These are phyloP conservation scores for Palythoa heliodiscus DNA, from an alignment of 92 coral and sea anemone species.

Conservation along the genomic window DNA sequence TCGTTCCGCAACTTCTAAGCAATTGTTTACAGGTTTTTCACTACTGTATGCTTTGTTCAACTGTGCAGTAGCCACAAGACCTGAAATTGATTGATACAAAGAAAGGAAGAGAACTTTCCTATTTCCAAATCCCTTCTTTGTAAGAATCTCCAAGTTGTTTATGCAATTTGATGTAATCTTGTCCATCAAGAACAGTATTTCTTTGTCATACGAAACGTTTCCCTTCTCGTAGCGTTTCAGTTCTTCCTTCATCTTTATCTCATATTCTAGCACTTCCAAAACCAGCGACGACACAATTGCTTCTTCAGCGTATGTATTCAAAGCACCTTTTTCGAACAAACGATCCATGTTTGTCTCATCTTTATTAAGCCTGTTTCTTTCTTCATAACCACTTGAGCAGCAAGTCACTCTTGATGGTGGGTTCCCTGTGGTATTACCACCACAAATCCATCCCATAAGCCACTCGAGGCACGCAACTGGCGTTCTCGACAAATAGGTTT, in stretches of 20 bases:
- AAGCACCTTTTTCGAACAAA: slow-evolving; percentile 30
- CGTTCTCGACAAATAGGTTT: slow-evolving; percentile 1
- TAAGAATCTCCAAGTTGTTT: slow-evolving; percentile 14
- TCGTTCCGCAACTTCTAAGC: neutral
- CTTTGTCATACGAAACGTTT: neutral
- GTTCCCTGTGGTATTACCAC: neutral
- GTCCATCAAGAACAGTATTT: neutral
- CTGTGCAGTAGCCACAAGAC: slow-evolving; percentile 19
- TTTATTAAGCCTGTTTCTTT: neutral
- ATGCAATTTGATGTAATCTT: slow-evolving; percentile 8
- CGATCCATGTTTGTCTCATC: neutral
- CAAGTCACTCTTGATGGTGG: neutral
- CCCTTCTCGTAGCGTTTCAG: neutral
- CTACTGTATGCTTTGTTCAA: neutral
- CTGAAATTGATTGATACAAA: slow-evolving; percentile 26
- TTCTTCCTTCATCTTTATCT: neutral
- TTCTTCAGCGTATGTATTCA: slow-evolving; percentile 26
- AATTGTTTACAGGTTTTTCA: neutral
- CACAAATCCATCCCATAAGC: slow-evolving; percentile 41
- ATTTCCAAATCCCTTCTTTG: neutral
- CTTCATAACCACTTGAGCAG: neutral
- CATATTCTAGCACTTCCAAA: neutral
- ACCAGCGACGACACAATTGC: slow-evolving; percentile 4
- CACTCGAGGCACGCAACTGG: slow-evolving; percentile 22
- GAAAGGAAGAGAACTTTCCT: neutral